Conservation (phyloP, 2,797 vertebrate species). For the Coracias cyanogaster region DNA sequence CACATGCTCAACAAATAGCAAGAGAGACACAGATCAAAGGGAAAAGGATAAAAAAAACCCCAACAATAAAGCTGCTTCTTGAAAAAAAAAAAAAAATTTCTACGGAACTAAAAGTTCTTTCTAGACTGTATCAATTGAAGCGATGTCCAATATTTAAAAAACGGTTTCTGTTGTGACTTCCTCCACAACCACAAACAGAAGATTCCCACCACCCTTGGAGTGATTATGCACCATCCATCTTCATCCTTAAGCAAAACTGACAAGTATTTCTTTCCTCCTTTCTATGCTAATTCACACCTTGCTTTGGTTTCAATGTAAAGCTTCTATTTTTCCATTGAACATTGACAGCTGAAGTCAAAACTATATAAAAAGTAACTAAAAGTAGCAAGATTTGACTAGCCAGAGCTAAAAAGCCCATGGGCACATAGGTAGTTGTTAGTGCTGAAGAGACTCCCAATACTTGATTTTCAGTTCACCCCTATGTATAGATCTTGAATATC, state of each 20-base stretch:
- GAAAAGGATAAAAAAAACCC: neutral
- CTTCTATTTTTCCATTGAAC: neutral
- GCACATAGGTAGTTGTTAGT: rapidly evolving
- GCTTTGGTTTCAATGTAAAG: neutral
- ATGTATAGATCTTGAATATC: neutral
- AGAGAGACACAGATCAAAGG: neutral
- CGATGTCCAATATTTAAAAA: neutral
- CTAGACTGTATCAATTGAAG: neutral
- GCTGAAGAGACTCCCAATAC: neutral
- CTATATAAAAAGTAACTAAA: neutral
- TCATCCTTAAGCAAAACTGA: neutral
- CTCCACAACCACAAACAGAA: neutral
- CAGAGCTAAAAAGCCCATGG: neutral
- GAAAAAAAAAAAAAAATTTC: neutral
- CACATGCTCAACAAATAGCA: neutral
- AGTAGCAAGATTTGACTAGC: neutral
- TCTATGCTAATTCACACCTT: neutral
- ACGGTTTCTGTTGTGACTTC: neutral
- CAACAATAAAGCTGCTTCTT: neutral
- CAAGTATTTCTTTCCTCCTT: neutral
- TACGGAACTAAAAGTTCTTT: neutral
- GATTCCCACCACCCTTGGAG: neutral
- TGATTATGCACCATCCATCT: neutral
- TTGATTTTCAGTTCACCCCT: neutral
- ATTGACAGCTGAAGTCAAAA: neutral